Evolutionary conservation across 2,888 invertebrate genomes (phyloP).

Genomic region (Leucoma salicis): DNA sequence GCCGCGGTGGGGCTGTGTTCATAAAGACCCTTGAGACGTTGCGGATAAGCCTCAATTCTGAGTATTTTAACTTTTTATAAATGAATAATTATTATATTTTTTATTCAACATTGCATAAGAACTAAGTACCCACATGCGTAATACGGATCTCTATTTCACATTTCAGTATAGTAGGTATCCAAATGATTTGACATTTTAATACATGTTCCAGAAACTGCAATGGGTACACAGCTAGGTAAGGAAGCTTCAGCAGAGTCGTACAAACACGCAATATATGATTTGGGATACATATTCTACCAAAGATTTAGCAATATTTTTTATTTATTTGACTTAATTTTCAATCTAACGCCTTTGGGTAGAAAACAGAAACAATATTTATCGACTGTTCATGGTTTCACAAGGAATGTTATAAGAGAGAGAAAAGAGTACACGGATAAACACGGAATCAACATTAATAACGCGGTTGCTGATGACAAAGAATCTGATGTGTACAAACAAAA

Average conservation of each 20-base stretch:
- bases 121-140: too few relatives aligned
- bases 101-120: too few relatives aligned
- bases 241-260: constrained; percentile 74
- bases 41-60: too few relatives aligned
- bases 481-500: constrained; percentile 52
- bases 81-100: too few relatives aligned
- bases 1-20: too few relatives aligned
- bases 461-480: constrained; percentile 21
- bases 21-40: too few relatives aligned
- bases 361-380: constrained; percentile 63
- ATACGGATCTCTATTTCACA: too few relatives aligned
- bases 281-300: constrained; percentile 55
- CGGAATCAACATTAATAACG: constrained; percentile 19
- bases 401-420: constrained; percentile 57
- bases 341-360: constrained; percentile 67
- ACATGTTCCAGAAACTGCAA: constrained; percentile 84
- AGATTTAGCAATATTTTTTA: constrained; percentile 81
- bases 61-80: too few relatives aligned
- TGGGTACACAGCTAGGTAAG: constrained; percentile 84
- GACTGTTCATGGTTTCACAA: constrained; percentile 62
- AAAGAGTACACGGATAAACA: constrained; percentile 29
- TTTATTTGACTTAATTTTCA: constrained; percentile 76
- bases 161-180: too few relatives aligned
- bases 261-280: constrained; percentile 75
- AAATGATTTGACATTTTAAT: too few relatives aligned